phyloP scores from a whole-genome alignment of 1,140 invertebrate genomes.

The Plodia interpunctella region DNA sequence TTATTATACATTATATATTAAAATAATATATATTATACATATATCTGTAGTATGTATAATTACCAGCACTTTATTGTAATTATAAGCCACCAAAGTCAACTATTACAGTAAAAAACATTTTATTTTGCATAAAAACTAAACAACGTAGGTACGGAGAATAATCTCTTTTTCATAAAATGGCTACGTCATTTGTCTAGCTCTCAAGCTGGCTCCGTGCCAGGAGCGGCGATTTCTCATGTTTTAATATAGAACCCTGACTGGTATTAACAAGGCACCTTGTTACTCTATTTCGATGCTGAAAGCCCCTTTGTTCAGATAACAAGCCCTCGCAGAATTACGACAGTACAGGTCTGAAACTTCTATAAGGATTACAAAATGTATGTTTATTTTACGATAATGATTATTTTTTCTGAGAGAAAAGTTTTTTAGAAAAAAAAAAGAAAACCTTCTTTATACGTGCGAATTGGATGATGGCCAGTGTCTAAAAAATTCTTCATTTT shows the following conservation, averaged over 20 bases:
- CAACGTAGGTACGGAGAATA: not conserved
- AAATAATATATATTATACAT: too few species aligned
- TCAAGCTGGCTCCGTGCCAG: slow-evolving; percentile 51
- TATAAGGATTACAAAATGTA: not conserved
- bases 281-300: slow-evolving; percentile 52
- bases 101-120: too few species aligned
- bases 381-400: too few species aligned
- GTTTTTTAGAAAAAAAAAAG: too few species aligned
- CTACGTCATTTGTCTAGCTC: not conserved
- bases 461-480: not conserved
- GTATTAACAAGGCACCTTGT: slow-evolving; percentile 52
- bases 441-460: too few species aligned
- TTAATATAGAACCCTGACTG: slow-evolving; percentile 50
- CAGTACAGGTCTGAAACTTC: not conserved
- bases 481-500: not conserved
- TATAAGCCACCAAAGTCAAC: too few species aligned
- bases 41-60: too few species aligned
- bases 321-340: not conserved
- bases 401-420: too few species aligned
- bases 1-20: too few species aligned
- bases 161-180: not conserved
- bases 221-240: slow-evolving; percentile 38
- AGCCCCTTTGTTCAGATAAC: slow-evolving; percentile 39
- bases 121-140: too few species aligned
- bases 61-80: too few species aligned